These are phyloP conservation scores for Drosophila sp. DNA, from an alignment of 1,140 invertebrate genomes.

Conservation along the genomic window DNA sequence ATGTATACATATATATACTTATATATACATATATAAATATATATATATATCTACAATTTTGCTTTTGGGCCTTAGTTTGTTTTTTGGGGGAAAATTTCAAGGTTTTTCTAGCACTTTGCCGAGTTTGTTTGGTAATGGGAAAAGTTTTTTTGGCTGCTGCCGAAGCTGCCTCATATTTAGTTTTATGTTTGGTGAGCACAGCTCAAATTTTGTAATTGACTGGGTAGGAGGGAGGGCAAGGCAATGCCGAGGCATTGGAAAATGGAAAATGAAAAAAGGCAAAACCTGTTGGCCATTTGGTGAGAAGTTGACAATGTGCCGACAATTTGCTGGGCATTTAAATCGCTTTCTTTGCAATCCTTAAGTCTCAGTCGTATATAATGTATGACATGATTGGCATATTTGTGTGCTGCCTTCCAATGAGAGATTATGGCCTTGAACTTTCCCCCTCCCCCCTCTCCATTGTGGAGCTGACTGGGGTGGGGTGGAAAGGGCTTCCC, in stretches of 20 bases:
- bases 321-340: conserved; percentile 59
- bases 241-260: background rate
- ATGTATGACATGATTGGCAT: conserved; percentile 76
- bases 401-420: conserved; percentile 74
- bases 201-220: conserved; percentile 67
- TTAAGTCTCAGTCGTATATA: conserved; percentile 50
- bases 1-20: conserved; percentile 24
- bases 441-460: conserved; percentile 43
- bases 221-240: background rate
- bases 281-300: conserved; percentile 53
- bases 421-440: conserved; percentile 76
- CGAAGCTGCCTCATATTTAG: conserved; percentile 35
- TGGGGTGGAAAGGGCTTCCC: conserved; percentile 22
- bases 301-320: conserved; percentile 25
- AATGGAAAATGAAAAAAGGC: conserved; percentile 22
- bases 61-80: conserved; percentile 11
- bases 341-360: conserved; percentile 27
- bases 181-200: conserved; percentile 27
- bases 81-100: conserved; percentile 38
- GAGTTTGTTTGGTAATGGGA: conserved; percentile 67
- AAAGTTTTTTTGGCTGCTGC: conserved; percentile 59
- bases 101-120: conserved; percentile 40
- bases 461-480: conserved; percentile 10
- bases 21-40: background rate
- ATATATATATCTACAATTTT: conserved; percentile 5